Conservation (phyloP, 2,113 vertebrate species). For the Herpailurus yagouaroundi region DNA sequence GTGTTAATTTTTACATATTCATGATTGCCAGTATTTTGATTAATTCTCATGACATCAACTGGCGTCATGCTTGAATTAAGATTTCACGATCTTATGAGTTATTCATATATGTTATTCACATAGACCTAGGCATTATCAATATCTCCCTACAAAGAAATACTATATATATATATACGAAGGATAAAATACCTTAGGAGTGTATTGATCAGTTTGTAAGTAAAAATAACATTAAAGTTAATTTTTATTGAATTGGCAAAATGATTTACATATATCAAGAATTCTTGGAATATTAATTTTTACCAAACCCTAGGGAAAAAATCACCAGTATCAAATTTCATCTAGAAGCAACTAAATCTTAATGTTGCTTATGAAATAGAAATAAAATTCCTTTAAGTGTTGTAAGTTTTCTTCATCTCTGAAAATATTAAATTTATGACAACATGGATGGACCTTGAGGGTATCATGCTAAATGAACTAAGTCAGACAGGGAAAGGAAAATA, state of each 20-base stretch:
- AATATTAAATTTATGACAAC: background rate
- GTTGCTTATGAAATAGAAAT: background rate
- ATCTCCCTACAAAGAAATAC: background rate
- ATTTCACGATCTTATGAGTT: background rate
- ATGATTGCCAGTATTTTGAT: conserved; percentile 38
- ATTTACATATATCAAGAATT: background rate
- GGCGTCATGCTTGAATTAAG: background rate
- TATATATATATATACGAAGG: background rate
- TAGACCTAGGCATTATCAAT: background rate
- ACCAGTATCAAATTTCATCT: background rate
- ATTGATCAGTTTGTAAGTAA: background rate
- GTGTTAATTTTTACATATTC: conserved; percentile 40
- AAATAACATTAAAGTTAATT: conserved; percentile 4
- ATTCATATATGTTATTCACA: conserved; percentile 20
- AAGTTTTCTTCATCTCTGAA: conserved; percentile 39
- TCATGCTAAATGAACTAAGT: background rate
- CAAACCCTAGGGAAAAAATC: background rate
- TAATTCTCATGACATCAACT: conserved; percentile 5
- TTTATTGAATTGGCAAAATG: conserved; percentile 35
- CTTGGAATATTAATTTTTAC: background rate
- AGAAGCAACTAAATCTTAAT: conserved; percentile 37
- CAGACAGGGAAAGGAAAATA: background rate
- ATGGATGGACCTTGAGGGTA: background rate
- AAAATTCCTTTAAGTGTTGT: background rate
- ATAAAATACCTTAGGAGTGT: background rate